Evolutionary conservation across 2,888 invertebrate species (phyloP).

Genomic region (Himalopsyche anomala): DNA sequence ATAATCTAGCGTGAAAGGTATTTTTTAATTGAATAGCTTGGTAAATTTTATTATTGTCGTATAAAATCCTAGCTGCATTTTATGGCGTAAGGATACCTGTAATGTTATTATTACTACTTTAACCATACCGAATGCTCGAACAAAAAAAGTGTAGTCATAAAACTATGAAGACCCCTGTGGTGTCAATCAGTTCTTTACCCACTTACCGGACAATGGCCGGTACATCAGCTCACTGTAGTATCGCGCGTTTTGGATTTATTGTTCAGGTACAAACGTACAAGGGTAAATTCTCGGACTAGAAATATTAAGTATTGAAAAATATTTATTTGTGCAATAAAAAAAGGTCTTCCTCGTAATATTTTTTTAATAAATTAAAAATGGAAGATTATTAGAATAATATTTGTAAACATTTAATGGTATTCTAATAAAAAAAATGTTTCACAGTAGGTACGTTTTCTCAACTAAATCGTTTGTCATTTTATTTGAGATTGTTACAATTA

Average conservation of each 20-base stretch:
- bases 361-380: too few relatives aligned
- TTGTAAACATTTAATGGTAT: too few relatives aligned
- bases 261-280: background rate
- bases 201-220: constrained; percentile 59
- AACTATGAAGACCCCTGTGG: constrained; percentile 64
- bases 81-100: constrained; percentile 40
- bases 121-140: constrained; percentile 43
- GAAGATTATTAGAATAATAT: too few relatives aligned
- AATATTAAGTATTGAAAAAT: background rate
- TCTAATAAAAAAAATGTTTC: too few relatives aligned
- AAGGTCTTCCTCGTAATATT: background rate
- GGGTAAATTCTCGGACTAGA: constrained; percentile 7
- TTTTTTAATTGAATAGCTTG: too few relatives aligned
- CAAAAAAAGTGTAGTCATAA: constrained; percentile 60
- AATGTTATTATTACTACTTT: constrained; percentile 44
- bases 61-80: constrained; percentile 21
- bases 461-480: too few relatives aligned
- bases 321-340: constrained; percentile 38
- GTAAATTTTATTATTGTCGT: constrained; percentile 11
- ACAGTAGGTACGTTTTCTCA: too few relatives aligned
- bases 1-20: too few relatives aligned
- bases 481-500: too few relatives aligned
- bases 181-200: constrained; percentile 63
- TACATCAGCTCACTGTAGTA: constrained; percentile 39
- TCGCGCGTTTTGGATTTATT: constrained; percentile 16